Evolutionary conservation across 2,797 vertebrate species (phyloP).

Genomic region (Selene dorsalis): DNA sequence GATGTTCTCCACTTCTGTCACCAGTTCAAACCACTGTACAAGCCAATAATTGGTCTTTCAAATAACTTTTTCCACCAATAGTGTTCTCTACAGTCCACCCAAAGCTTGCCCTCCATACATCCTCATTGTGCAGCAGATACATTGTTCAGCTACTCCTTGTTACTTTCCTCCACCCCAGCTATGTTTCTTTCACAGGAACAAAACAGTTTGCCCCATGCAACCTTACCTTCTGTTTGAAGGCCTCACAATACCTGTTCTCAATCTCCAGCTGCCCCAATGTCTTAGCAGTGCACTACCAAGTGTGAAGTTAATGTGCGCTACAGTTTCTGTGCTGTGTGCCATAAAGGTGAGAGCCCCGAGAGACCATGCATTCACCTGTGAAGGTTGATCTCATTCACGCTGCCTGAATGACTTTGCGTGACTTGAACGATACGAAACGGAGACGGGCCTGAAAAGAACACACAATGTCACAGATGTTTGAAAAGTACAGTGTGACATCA

Average conservation of each 20-base stretch:
- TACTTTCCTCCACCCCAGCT: neutral
- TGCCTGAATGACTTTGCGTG: neutral
- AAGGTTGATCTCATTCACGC: neutral
- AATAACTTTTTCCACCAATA: neutral
- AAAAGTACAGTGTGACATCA: neutral
- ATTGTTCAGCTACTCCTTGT: constrained; percentile 1
- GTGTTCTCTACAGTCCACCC: neutral
- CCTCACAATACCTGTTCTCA: neutral
- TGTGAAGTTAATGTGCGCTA: neutral
- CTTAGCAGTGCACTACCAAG: neutral
- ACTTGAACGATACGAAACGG: constrained; percentile 20
- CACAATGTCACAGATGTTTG: neutral
- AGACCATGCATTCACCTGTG: neutral
- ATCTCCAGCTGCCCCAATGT: neutral
- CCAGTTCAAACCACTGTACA: neutral
- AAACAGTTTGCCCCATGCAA: neutral
- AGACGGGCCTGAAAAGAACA: neutral
- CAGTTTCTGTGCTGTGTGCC: neutral
- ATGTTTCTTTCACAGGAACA: neutral
- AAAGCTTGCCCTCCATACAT: neutral
- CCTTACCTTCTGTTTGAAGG: constrained; percentile 7
- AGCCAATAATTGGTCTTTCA: constrained; percentile 6
- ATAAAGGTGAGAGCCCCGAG: constrained; percentile 9
- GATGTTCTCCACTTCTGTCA: neutral
- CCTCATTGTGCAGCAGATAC: neutral